Evolutionary conservation across 2,797 vertebrate species (phyloP), one percentile per base, ranked within the genome.

Genomic region (Eutrigla gurnardus): DNA sequence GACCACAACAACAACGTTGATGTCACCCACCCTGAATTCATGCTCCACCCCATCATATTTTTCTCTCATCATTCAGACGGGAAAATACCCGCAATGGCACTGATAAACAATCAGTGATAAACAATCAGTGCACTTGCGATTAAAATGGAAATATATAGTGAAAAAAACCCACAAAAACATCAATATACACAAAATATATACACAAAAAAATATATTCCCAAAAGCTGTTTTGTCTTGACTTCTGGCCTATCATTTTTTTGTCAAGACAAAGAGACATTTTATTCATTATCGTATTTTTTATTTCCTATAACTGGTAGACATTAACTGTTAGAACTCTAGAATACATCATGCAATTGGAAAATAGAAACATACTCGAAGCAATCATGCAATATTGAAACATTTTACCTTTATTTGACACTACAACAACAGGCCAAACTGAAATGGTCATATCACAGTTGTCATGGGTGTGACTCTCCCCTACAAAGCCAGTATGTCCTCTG

Each of bases 41-140:
- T 49, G 89, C 93, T 88, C 93, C 93, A 83, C 93, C 93, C 89
- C 42, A 12, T 76, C 33, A 50, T 58, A 32, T 70, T 45, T 64
- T 57, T 81, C 74, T 52, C 42, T 75, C 57, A 80, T 70, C 70
- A 68, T 71, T 83, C 65, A 77, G 52, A 39, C n/a, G 49, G 49
- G 66, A 82, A 81, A 75, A 65, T 32, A 36, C 70, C 36, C 59
- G 1, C 43, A 61, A 15, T 60, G 40, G 13, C 17, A 47, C 6
- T 1, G 62, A 47, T 49, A 18, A 55, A 25, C 25, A 25, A 62
- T 60, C 13, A 54, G 12, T 7, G 12, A 12, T 35, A 11, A 58
- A 32, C 1, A 3, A 33, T 18, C 25, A 25, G 25, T 25, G 25
- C 25, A 50, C 43, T 49, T 5, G 7, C 6, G 35, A 63, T 50